Base-by-base conservation (phyloP, 2,113 vertebrate genomes). In the Caretta caretta region DNA sequence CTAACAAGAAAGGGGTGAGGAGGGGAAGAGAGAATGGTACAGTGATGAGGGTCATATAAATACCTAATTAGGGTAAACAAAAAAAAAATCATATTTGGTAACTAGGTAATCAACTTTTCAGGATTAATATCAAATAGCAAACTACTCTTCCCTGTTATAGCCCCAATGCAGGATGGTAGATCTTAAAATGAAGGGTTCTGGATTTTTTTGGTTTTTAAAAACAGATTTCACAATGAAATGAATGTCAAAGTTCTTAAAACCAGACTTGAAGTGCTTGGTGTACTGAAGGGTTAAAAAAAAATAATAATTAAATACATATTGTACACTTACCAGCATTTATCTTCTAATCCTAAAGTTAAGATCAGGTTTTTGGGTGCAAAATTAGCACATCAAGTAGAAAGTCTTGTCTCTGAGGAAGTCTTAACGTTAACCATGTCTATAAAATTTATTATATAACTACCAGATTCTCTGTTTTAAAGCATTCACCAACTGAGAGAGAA, bases 401-500 rank as follows among this genome's bases (percentile, higher is more conserved):
- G 42, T 48, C 12, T 48, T 78, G 38, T 46, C 79, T 80, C 65
- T 91, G 17, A 38, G 16, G 69, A 25, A 16, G 29, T 78, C 13
- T 25, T 25, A 16, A 13, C 5, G 4, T 12, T 27, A 5, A 31
- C n/a, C 65, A 27, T 48, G 12, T 48, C 38, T 29, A 54, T 90
- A 75, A 85, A 92, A 92, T 51, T 83, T 83, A 35, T 20, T 83
- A 20, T 46, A 83, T 46, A 83, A 27, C 38, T 85, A 80, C 48
- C 90, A 92, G 2, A 17, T 90, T 93, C 49, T 65, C 56, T 92
- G 31, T n/a, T 88, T 84, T 48, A 2, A 90, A 99, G 99, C 65
- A 99, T 99, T 93, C 98, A 99, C 90, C 96, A 96, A 88, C 98
- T 99, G 96, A 98, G 99, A 56, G 98, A 99, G 92, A 99, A 99